Conservation (phyloP, 2,113 vertebrate genomes). For the Megalops atlanticus region DNA sequence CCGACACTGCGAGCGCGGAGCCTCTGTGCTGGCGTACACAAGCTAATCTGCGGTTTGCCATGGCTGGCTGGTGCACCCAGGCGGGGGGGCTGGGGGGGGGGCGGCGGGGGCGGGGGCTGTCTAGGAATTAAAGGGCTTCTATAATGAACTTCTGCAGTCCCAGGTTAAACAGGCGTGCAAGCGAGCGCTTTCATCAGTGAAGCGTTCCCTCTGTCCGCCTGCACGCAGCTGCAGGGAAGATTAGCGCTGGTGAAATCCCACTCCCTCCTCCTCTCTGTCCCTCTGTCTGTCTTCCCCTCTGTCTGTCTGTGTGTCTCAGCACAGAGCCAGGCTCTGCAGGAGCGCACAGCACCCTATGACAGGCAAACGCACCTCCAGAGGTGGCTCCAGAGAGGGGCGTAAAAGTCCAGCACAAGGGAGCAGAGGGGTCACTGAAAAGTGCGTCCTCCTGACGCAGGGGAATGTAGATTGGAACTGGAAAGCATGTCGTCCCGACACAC, state of each 20-base stretch:
- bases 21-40: background rate
- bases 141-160: conserved; percentile 17
- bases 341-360: no score
- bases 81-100: background rate
- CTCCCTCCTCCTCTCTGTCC: background rate
- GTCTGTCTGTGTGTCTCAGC: conserved; percentile 1
- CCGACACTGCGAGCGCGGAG: background rate
- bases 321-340: no score
- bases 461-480: no score
- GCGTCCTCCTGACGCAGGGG: no score
- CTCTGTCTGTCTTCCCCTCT: conserved; percentile 3
- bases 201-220: background rate
- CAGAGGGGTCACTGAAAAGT: no score
- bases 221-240: conserved; percentile 14
- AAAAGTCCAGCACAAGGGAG: no score
- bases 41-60: background rate
- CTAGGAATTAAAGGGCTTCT: conserved; percentile 14
- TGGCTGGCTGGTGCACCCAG: background rate
- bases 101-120: background rate
- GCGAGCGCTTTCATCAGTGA: conserved; percentile 18
- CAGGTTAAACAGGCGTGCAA: conserved; percentile 25
- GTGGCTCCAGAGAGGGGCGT: no score
- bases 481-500: no score
- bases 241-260: conserved; percentile 14
- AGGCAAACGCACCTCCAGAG: no score